Conservation (phyloP, 2,888 invertebrate species). For the Callyntrura guangdongensis region DNA sequence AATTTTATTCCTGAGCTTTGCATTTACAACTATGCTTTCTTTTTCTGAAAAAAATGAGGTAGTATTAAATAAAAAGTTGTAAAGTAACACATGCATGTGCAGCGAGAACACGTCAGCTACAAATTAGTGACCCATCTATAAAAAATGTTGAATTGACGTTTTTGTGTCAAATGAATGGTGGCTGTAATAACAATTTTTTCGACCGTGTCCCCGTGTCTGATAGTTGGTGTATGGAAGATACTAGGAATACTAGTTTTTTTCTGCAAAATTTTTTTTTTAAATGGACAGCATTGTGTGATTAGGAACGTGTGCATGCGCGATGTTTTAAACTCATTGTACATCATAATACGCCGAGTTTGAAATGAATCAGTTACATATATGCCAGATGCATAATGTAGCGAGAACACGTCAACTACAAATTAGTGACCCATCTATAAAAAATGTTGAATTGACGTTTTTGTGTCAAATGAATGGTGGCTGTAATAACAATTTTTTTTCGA, state of each 20-base stretch:
- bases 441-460: constrained; percentile 39
- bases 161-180: constrained; percentile 48
- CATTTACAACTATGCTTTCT: constrained; percentile 88
- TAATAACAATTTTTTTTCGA: constrained; percentile 23
- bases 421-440: background rate
- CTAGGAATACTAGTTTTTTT: background rate
- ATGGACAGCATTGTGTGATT: background rate
- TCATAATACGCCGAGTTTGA: background rate
- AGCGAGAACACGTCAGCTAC: background rate
- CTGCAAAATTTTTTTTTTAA: background rate
- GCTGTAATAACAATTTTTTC: constrained; percentile 14
- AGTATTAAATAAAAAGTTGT: too few relatives aligned
- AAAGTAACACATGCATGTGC: background rate
- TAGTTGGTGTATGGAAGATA: background rate
- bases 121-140: background rate
- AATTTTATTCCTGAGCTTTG: constrained; percentile 48
- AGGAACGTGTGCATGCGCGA: background rate
- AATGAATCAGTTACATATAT: background rate
- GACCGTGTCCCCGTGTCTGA: background rate
- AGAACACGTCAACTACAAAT: background rate
- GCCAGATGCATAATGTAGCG: background rate
- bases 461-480: constrained; percentile 38
- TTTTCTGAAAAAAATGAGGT: too few relatives aligned
- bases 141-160: constrained; percentile 29
- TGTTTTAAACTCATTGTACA: background rate